phyloP scores from a whole-genome alignment of 2,797 vertebrate genomes.

The Phoxinus dragarum region DNA sequence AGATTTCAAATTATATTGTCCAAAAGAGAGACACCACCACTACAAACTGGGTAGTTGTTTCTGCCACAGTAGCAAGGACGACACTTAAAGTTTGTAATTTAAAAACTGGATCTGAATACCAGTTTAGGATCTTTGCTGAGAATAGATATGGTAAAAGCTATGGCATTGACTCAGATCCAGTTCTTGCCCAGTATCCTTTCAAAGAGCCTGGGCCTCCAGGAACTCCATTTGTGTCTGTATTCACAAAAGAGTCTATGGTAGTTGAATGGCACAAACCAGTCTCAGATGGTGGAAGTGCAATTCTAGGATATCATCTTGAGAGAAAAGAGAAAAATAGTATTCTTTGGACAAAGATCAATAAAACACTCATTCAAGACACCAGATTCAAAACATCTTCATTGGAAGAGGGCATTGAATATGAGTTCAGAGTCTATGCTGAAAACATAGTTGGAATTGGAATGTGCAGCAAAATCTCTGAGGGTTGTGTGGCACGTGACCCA shows the following conservation, averaged over 20 bases:
- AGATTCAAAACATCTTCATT: slow-evolving; percentile 91
- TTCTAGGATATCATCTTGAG: slow-evolving; percentile 96
- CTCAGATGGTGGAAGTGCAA: slow-evolving; percentile 92
- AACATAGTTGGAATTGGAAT: slow-evolving; percentile 97
- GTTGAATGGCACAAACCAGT: slow-evolving; percentile 97
- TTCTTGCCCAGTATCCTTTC: slow-evolving; percentile 96
- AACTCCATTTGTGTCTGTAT: slow-evolving; percentile 81
- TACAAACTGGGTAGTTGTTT: slow-evolving; percentile 92
- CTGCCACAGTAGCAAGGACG: slow-evolving; percentile 97
- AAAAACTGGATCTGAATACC: slow-evolving; percentile 96
- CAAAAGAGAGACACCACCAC: slow-evolving; percentile 98
- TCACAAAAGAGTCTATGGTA: slow-evolving; percentile 93
- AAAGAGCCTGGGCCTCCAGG: slow-evolving; percentile 93
- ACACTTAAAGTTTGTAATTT: slow-evolving; percentile 93
- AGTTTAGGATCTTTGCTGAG: slow-evolving; percentile 97
- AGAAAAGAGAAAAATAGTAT: slow-evolving; percentile 99
- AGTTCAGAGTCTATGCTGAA: slow-evolving; percentile 95
- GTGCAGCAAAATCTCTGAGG: slow-evolving; percentile 95
- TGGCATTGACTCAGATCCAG: slow-evolving; percentile 87
- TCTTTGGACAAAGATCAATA: slow-evolving; percentile 98
- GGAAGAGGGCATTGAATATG: slow-evolving; percentile 98
- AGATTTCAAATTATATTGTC: slow-evolving; percentile 96
- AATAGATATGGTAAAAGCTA: slow-evolving; percentile 98
- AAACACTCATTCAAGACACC: slow-evolving; percentile 93
- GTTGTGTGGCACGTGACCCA: slow-evolving; percentile 92